phyloP scores from a whole-genome alignment of 2,888 invertebrate genomes.

The Apodemia zela region DNA sequence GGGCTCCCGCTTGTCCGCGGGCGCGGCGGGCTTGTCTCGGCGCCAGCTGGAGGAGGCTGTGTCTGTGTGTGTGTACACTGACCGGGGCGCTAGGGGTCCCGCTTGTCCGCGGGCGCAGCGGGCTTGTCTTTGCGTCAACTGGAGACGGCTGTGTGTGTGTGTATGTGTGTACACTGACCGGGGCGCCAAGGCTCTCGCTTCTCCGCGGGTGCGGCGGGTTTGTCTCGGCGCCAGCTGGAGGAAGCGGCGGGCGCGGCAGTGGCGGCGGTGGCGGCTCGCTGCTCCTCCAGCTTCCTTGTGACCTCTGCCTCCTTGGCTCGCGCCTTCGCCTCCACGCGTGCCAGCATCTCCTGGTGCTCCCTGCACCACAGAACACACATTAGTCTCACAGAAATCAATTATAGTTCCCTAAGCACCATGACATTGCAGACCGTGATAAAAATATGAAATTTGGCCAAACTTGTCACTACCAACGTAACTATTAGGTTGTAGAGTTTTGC shows the following conservation, averaged over 20 bases:
- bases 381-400: too few relatives aligned
- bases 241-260: slow-evolving; percentile 37
- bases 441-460: too few relatives aligned
- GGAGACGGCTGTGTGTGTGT: slow-evolving; percentile 31
- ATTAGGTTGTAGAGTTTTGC: too few relatives aligned
- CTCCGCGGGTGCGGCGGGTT: slow-evolving; percentile 38
- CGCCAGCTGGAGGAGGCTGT: slow-evolving; percentile 38
- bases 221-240: slow-evolving; percentile 50
- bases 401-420: too few relatives aligned
- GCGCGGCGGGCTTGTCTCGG: slow-evolving; percentile 37
- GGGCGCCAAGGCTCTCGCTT: slow-evolving; percentile 53
- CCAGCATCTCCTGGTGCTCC: slow-evolving; percentile 84
- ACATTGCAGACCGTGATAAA: too few relatives aligned
- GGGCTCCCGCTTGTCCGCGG: slow-evolving; percentile 48
- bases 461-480: too few relatives aligned
- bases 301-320: slow-evolving; percentile 87
- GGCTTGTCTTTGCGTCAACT: slow-evolving; percentile 47
- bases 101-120: slow-evolving; percentile 44
- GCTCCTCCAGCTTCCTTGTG: slow-evolving; percentile 79
- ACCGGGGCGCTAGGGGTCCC: slow-evolving; percentile 54
- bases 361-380: slow-evolving; percentile 41
- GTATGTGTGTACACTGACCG: slow-evolving; percentile 39
- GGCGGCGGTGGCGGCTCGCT: slow-evolving; percentile 44
- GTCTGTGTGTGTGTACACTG: slow-evolving; percentile 29
- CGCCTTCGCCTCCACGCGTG: slow-evolving; percentile 82